Conservation (phyloP, 2,888 invertebrate genomes). For the Trachelus tabidus region DNA sequence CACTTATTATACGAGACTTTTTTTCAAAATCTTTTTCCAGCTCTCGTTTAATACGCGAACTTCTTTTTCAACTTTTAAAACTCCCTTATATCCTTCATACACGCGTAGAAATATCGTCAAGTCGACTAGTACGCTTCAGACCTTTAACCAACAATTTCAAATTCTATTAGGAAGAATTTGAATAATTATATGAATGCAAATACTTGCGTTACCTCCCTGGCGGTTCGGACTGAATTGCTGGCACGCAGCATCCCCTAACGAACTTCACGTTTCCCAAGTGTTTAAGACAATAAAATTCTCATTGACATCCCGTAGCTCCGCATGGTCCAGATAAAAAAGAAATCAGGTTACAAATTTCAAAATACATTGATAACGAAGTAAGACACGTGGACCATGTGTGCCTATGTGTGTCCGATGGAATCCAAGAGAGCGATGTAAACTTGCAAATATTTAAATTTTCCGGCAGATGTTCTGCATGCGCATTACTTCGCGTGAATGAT, state of each 20-base stretch:
- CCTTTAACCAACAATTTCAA: slow-evolving; percentile 23
- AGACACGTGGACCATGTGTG: not conserved
- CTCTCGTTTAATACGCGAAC: too few relatives aligned
- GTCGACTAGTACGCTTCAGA: not conserved
- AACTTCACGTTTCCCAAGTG: slow-evolving; percentile 41
- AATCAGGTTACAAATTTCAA: too few relatives aligned
- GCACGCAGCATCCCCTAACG: slow-evolving; percentile 47
- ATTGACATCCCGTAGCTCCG: not conserved
- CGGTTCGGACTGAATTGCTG: slow-evolving; percentile 43
- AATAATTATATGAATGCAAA: slow-evolving; percentile 59
- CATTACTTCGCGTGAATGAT: not conserved
- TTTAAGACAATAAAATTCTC: slow-evolving; percentile 43
- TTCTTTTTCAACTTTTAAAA: too few relatives aligned
- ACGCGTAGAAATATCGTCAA: not conserved
- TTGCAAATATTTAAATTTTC: not conserved
- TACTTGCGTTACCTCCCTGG: slow-evolving; percentile 30
- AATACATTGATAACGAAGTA: not conserved
- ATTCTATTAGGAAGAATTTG: slow-evolving; percentile 51
- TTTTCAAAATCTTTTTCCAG: not conserved
- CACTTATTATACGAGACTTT: too few relatives aligned
- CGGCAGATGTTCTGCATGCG: not conserved
- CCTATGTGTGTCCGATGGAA: not conserved
- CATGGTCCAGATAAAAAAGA: not conserved
- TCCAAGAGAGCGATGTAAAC: not conserved
- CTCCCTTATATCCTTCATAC: not conserved